Evolutionary conservation across 2,888 invertebrate species (phyloP).

Genomic region (Cybosia mesomella): DNA sequence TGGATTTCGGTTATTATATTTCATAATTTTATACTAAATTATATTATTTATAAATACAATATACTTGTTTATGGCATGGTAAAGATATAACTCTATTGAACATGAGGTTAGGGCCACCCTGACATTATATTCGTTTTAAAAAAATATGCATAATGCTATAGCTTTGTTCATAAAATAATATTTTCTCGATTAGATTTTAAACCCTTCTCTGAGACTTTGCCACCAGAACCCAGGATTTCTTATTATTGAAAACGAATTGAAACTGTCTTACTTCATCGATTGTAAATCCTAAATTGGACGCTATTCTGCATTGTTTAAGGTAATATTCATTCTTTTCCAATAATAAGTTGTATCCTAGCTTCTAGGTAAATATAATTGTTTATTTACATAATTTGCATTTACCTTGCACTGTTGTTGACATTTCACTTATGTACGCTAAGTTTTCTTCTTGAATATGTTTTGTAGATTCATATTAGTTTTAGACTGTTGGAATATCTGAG

Average conservation of each 20-base stretch:
- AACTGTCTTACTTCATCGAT: no score
- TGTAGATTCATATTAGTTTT: slow-evolving; percentile 81
- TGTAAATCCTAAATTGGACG: neutral
- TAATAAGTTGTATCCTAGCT: neutral
- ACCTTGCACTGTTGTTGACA: neutral
- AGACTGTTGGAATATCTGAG: slow-evolving; percentile 83
- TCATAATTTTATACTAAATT: neutral
- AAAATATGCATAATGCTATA: slow-evolving; percentile 1
- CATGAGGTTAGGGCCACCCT: slow-evolving; percentile 4
- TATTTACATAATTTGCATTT: slow-evolving; percentile 10
- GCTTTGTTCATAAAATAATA: slow-evolving; percentile 2
- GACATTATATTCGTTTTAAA: neutral
- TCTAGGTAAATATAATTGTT: neutral
- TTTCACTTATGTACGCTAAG: slow-evolving; percentile 55
- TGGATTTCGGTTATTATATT: slow-evolving; percentile 4
- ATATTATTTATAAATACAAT: slow-evolving; percentile 13
- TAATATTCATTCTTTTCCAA: neutral
- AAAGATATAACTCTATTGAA: slow-evolving; percentile 5
- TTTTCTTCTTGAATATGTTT: slow-evolving; percentile 84
- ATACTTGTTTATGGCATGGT: slow-evolving; percentile 18
- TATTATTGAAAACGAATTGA: neutral
- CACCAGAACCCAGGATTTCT: neutral
- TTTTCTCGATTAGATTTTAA: neutral
- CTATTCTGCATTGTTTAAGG: neutral
- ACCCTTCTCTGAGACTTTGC: neutral